Conservation (phyloP, 2,888 invertebrate genomes). For the Agonopterix subpropinquella region DNA sequence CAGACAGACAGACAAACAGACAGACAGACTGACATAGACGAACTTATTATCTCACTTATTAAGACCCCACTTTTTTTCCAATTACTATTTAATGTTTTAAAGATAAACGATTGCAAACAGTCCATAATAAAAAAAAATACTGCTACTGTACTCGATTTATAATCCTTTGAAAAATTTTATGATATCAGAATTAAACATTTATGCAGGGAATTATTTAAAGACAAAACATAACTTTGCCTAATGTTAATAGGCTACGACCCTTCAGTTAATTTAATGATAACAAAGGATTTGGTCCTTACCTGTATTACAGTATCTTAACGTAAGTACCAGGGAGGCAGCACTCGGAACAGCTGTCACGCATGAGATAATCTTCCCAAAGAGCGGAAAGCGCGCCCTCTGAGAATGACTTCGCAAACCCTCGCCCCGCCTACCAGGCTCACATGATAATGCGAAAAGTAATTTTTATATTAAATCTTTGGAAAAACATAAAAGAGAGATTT, state of each 20-base stretch:
- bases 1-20: too few relatives aligned
- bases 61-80: too few relatives aligned
- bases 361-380: conserved; percentile 55
- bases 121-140: too few relatives aligned
- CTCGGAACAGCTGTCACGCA: conserved; percentile 61
- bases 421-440: conserved; percentile 52
- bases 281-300: conserved; percentile 1
- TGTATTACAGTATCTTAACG: conserved; percentile 18
- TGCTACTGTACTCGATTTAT: too few relatives aligned
- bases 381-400: conserved; percentile 43
- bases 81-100: too few relatives aligned
- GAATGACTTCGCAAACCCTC: conserved; percentile 37
- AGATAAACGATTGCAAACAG: too few relatives aligned
- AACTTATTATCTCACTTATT: too few relatives aligned
- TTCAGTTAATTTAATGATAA: conserved; percentile 5
- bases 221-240: neutral
- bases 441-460: conserved; percentile 70
- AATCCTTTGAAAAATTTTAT: too few relatives aligned
- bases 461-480: conserved; percentile 70
- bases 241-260: neutral
- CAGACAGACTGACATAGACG: too few relatives aligned
- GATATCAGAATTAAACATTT: too few relatives aligned
- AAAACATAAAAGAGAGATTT: conserved; percentile 68
- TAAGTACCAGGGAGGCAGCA: conserved; percentile 40
- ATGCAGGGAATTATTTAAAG: neutral